Evolutionary conservation across 1,140 invertebrate species (phyloP).

Genomic region (Drosophila kepulauana): DNA sequence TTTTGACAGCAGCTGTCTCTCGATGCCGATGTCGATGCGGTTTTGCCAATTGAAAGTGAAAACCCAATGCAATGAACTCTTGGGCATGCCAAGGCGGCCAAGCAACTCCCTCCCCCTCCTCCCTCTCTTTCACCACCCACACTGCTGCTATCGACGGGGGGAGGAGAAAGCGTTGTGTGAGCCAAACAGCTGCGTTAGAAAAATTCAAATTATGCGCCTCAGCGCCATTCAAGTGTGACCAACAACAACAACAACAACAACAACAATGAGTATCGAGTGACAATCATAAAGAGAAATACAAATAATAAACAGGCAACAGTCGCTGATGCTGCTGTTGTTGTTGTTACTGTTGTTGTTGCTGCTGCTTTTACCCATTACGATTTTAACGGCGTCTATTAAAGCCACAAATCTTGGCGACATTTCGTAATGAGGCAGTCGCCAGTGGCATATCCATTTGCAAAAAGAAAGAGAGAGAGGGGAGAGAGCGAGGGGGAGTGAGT

Average conservation of each 20-base stretch:
- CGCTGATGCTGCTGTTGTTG: not conserved
- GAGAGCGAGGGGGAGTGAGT: not conserved
- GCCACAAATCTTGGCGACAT: slow-evolving; percentile 58
- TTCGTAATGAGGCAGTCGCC: slow-evolving; percentile 48
- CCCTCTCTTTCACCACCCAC: not conserved
- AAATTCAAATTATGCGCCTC: slow-evolving; percentile 53
- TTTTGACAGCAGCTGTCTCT: slow-evolving; percentile 44
- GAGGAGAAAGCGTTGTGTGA: slow-evolving; percentile 32
- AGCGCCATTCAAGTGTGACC: slow-evolving; percentile 45
- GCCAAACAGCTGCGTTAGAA: slow-evolving; percentile 50
- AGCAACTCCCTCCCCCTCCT: slow-evolving; percentile 45
- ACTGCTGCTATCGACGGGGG: not conserved
- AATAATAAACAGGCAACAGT: slow-evolving; percentile 29
- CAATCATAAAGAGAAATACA: slow-evolving; percentile 45
- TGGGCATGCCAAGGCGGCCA: slow-evolving; percentile 36
- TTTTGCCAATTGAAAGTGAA: slow-evolving; percentile 60
- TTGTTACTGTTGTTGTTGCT: not conserved
- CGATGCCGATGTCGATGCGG: slow-evolving; percentile 33
- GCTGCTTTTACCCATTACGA: slow-evolving; percentile 53
- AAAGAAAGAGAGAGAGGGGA: not conserved
- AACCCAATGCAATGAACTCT: slow-evolving; percentile 55
- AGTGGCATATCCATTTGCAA: slow-evolving; percentile 20
- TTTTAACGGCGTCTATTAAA: slow-evolving; percentile 50
- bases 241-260: slow-evolving; percentile 22
- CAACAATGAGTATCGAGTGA: slow-evolving; percentile 48